Conservation (phyloP, 2,888 invertebrate genomes). For the Zaprionus obscuricornis region DNA sequence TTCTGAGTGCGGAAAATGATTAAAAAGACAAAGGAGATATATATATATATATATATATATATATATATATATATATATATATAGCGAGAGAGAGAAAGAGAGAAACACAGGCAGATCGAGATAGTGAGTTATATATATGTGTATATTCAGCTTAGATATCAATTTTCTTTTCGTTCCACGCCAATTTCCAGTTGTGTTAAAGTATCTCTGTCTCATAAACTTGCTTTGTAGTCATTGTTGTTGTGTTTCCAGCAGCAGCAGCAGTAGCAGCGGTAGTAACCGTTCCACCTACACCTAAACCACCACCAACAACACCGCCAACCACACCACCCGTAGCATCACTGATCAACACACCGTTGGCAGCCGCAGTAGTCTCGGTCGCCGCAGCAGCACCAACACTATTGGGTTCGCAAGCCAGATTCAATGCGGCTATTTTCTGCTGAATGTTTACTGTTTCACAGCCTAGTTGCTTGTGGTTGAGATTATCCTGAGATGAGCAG, state of each 20-base stretch:
- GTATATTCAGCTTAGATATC: constrained; percentile 60
- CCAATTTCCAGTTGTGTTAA: constrained; percentile 86
- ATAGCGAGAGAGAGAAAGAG: background rate
- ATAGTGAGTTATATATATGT: constrained; percentile 1
- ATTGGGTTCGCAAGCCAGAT: constrained; percentile 55
- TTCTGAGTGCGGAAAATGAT: background rate
- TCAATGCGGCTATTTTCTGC: constrained; percentile 85
- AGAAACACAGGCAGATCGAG: background rate
- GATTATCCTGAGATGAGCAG: constrained; percentile 83
- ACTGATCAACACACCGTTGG: constrained; percentile 69
- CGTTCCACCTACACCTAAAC: constrained; percentile 40
- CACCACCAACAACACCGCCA: constrained; percentile 52
- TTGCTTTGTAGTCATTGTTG: constrained; percentile 88
- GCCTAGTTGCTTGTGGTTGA: constrained; percentile 90
- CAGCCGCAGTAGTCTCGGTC: constrained; percentile 66
- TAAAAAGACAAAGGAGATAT: background rate
- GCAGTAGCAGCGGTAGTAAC: constrained; percentile 18
- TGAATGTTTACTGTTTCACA: constrained; percentile 94
- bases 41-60: constrained; percentile 6
- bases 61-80: constrained; percentile 1
- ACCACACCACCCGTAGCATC: constrained; percentile 62
- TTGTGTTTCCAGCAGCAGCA: constrained; percentile 44
- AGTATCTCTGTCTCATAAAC: constrained; percentile 97
- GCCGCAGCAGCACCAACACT: constrained; percentile 50
- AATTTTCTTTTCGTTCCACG: constrained; percentile 83